Base-by-base conservation (phyloP, 2,113 vertebrate genomes). In the Eulemur rufifrons region DNA sequence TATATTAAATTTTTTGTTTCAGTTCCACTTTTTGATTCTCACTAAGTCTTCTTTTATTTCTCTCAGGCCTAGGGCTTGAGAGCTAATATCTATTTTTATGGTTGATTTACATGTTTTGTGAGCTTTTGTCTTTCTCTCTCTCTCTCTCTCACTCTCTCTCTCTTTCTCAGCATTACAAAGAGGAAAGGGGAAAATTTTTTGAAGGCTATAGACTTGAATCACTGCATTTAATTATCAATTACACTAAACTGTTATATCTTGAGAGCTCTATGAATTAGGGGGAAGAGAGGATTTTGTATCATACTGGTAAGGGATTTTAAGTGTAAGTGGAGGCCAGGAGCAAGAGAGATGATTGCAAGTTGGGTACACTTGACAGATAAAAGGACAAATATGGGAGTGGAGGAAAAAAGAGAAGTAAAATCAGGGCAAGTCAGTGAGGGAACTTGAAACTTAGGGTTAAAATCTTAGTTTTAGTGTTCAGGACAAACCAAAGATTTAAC, bases 401-500 rank as follows among this genome's bases (percentile, higher is more conserved):
- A 91, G 14, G 86, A 13, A 69, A 89, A 93, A 95, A 54, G 81
- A 76, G 66, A 96, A 98, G 86, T 91, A 68, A 95, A 86, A 95
- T 96, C 83, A 94, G 86, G 82, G 83, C 52, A 85, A 87, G 63
- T 77, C 64, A 85, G 25, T 84, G 54, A 96, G 97, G 76, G 89
- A 90, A 93, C 59, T 68, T 93, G 83, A 97, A 96, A 94, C 71
- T 61, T 66, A 90, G 25, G 69, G 34, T 68, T 69, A 94, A 92
- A 94, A 61, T 76, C 66, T 50, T 85, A 83, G 66, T 59, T 89
- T 84, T 81, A 50, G 12, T 71, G 29, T 73, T 74, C 11, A 71
- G 76, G 32, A 69, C 47, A 95, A 94, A 69, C 37, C 18, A 74
- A 94, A 78, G 34, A 50, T 61, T 80, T 76, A 45, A 83, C 29